phyloP scores from a whole-genome alignment of 2,888 invertebrate genomes.

The Gymnocheta viridis region DNA sequence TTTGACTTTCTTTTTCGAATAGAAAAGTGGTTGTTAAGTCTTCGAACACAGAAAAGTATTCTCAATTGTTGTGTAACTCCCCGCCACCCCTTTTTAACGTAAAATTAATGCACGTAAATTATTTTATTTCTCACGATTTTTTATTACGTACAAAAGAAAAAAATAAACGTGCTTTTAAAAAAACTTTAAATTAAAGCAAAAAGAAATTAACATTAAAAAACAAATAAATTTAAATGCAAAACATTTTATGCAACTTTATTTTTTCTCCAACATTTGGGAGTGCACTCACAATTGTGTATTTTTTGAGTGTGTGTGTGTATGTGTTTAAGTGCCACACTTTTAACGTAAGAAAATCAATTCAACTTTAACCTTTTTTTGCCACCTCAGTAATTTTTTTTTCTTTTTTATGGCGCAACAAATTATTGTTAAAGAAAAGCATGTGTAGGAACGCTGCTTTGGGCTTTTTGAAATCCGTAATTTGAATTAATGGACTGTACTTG shows the following conservation, averaged over 20 bases:
- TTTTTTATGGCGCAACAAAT: not conserved
- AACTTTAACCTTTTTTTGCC: conserved; percentile 58
- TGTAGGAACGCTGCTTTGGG: not conserved
- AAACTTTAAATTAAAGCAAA: conserved; percentile 26
- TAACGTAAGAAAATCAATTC: conserved; percentile 30
- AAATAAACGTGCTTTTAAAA: conserved; percentile 40
- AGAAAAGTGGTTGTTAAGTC: not conserved
- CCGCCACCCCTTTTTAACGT: not conserved
- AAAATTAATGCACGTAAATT: conserved; percentile 11
- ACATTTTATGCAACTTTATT: conserved; percentile 27
- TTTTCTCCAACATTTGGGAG: conserved; percentile 3
- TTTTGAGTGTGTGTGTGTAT: not conserved
- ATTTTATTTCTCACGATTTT: conserved; percentile 50
- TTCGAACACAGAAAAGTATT: not conserved
- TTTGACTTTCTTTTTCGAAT: not conserved
- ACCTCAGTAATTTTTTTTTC: conserved; percentile 19
- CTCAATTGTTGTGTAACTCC: not conserved
- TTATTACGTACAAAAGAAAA: not conserved
- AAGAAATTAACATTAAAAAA: not conserved
- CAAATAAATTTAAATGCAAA: conserved; percentile 42
- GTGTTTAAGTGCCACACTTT: conserved; percentile 39
- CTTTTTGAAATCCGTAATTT: not conserved
- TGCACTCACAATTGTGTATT: no score
- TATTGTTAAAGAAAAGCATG: conserved; percentile 18
- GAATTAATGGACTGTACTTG: conserved; percentile 10